These are phyloP conservation scores for Zootoca vivipara DNA, from an alignment of 2,113 vertebrate species.

Conservation along the genomic window DNA sequence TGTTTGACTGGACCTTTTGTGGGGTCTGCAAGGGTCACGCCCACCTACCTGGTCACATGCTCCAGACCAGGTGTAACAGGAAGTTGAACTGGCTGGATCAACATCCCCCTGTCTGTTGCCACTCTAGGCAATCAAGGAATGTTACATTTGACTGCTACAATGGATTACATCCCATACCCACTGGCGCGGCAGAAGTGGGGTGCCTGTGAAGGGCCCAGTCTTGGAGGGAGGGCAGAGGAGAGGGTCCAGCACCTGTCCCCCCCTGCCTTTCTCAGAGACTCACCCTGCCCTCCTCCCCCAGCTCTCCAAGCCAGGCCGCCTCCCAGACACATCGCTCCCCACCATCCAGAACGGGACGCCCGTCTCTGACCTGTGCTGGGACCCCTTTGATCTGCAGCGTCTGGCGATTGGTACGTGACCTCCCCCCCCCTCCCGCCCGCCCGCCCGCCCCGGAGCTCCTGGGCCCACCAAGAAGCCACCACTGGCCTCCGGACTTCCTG, in stretches of 20 bases:
- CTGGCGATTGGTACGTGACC: constrained; percentile 86
- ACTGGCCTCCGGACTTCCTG: neutral
- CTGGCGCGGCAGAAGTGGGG: neutral
- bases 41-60: too few species aligned
- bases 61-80: too few species aligned
- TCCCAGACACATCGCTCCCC: constrained; percentile 81
- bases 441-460: rapidly evolving
- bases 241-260: neutral
- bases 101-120: too few species aligned
- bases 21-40: too few species aligned
- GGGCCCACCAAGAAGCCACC: neutral
- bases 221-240: neutral
- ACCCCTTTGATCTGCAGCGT: constrained; percentile 84
- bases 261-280: neutral
- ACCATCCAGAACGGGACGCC: constrained; percentile 89
- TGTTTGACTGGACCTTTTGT: too few species aligned
- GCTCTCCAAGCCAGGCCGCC: constrained; percentile 87
- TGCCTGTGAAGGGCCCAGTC: neutral
- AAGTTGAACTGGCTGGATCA: too few species aligned
- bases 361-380: constrained; percentile 89
- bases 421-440: too few species aligned
- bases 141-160: too few species aligned
- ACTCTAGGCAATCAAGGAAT: too few species aligned
- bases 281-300: constrained; percentile 45
- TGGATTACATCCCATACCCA: too few species aligned